Percentiles rank a stretch among this genome's conserved stretches.
These are phyloP conservation scores for Holotrichia oblita DNA, from an alignment of 1,140 invertebrate species.

Conservation along the genomic window DNA sequence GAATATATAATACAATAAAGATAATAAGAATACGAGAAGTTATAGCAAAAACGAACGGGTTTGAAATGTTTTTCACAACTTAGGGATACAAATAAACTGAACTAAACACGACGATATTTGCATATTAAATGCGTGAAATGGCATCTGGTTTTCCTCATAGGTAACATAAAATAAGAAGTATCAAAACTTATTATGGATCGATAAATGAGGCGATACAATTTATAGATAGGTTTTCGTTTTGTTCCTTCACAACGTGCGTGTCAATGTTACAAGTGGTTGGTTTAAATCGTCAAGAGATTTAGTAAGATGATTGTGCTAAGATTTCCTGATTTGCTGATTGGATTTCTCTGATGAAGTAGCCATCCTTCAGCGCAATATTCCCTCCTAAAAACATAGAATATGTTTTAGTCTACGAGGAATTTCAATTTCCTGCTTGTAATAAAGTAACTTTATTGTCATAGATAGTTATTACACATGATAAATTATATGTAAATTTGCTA, in stretches of 20 bases:
- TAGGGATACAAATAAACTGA: background rate
- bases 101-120: background rate
- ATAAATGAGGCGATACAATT: slow-evolving; percentile 11
- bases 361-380: background rate
- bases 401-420: background rate
- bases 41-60: background rate
- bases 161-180: background rate
- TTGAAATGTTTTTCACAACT: background rate
- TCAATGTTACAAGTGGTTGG: background rate
- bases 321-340: background rate
- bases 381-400: background rate
- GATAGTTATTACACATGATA: background rate
- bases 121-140: slow-evolving; percentile 13
- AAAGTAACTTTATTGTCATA: background rate
- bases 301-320: background rate
- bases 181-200: background rate
- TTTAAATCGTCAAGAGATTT: background rate
- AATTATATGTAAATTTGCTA: too few species aligned
- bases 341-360: background rate
- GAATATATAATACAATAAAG: background rate
- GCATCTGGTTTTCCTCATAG: background rate
- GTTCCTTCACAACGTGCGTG: background rate
- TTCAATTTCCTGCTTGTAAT: background rate
- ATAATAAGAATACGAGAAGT: background rate
- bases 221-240: background rate